Evolutionary conservation across 2,113 vertebrate species (phyloP), one percentile per base, ranked within the genome.

Genomic region (Mirza zaza): DNA sequence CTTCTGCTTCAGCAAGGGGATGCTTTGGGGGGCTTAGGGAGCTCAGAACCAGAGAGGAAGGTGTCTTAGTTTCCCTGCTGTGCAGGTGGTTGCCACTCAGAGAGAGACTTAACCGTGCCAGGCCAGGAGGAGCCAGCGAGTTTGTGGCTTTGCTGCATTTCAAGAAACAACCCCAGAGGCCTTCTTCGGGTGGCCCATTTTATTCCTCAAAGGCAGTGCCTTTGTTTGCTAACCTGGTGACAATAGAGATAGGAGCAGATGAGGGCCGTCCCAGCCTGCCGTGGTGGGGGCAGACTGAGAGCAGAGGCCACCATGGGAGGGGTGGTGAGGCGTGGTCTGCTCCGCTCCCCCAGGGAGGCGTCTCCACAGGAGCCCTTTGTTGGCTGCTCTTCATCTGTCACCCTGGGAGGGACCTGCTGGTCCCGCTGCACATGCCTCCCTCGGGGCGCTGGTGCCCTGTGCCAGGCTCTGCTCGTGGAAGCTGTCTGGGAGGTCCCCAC

Each of bases 111-210:
- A 29, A 34, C 18, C 3, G 4, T 45, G 70, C 6, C 12, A 17
- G 20, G n/a, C 7, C 6, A 1, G 6, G 7, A n/a, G 10, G 29
- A 11, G 25, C 39, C 29, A 1, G 6, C 3, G 32, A 11, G 50
- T 57, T 29, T 11, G 32, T 50, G 61, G 67, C 32, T 63, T 45
- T 8, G 8, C 52, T 65, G 25, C 45, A 0, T 81, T 63, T 61
- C 23, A 8, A 21, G 61, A 21, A 59, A 5, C 11, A 15, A 15
- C 11, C 42, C 55, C 2, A 0, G 57, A 23, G 80, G 29, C 48
- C 1, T 0, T 7, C 45, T 45, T 45, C 5, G 45, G 45, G 45
- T 13, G 48, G 89, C 20, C 50, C 14, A 2, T 20, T 23, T n/a
- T 13, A 20, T 7, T 77, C 50, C 36, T 45, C 79, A n/a, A 34